Percentiles rank a stretch among this genome's conserved stretches.
Conservation (phyloP, 2,797 vertebrate genomes). For the Notoglanidium macrostoma region DNA sequence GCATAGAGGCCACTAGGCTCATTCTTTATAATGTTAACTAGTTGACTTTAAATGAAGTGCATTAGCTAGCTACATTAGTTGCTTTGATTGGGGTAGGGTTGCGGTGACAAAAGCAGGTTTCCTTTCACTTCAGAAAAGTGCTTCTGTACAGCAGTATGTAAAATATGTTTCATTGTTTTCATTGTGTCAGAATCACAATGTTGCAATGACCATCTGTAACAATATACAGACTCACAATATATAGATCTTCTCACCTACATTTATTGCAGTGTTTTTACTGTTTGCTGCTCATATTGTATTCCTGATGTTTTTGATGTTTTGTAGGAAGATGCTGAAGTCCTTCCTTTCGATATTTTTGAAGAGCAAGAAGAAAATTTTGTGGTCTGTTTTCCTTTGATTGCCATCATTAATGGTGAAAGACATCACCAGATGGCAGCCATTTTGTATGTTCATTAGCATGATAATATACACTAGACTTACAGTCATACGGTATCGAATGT, state of each 20-base stretch:
- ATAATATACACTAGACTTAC: background rate
- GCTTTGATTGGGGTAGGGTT: background rate
- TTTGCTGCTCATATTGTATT: background rate
- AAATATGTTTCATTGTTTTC: background rate
- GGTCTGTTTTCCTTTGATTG: background rate
- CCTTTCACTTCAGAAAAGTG: background rate
- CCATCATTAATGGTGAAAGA: background rate
- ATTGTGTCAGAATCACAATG: background rate
- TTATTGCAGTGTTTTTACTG: background rate
- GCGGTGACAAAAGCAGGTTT: background rate
- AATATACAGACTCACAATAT: background rate
- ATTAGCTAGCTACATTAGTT: background rate
- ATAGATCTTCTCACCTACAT: background rate
- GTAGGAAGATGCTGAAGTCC: background rate
- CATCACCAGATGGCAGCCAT: background rate
- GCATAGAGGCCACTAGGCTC: background rate
- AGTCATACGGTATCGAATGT: too few species aligned
- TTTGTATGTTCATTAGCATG: slow-evolving; percentile 2
- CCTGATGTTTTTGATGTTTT: background rate
- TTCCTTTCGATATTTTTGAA: background rate
- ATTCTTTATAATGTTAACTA: background rate
- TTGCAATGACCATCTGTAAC: background rate
- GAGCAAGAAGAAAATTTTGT: background rate
- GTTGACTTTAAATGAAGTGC: background rate
- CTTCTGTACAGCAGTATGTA: background rate